A percentile compares a stretch with the other conserved stretches of the same genome.
phyloP scores from a whole-genome alignment of 2,113 vertebrate species.

The Sisor rabdophorus region DNA sequence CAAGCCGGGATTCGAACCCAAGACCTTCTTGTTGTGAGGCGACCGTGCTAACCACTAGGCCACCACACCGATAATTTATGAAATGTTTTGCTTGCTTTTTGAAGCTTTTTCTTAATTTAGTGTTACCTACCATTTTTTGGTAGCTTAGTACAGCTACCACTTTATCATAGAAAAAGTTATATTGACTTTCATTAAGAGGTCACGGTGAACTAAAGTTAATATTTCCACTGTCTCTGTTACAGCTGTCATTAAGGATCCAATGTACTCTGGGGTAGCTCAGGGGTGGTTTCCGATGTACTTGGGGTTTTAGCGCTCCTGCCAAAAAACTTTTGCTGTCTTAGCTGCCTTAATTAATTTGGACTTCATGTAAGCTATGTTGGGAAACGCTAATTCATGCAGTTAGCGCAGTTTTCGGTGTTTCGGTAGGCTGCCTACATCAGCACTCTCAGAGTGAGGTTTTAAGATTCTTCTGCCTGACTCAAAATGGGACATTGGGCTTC shows the following conservation, averaged over 20 bases:
- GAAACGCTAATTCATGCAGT: neutral
- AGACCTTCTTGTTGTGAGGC: no score
- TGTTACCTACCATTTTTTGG: neutral
- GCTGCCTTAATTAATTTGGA: slow-evolving; percentile 4
- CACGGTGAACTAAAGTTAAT: neutral
- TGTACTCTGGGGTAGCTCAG: slow-evolving; percentile 5
- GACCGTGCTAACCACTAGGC: no score
- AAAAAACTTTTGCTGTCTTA: slow-evolving; percentile 7
- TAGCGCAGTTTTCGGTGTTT: slow-evolving; percentile 17
- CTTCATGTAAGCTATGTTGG: neutral
- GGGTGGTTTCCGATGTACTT: slow-evolving; percentile 8
- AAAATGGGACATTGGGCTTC: slow-evolving; percentile 1
- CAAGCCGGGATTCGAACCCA: no score
- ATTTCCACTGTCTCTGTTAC: neutral
- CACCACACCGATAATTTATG: no score
- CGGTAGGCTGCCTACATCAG: neutral
- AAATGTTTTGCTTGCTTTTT: no score
- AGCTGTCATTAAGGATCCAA: neutral
- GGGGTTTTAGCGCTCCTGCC: slow-evolving; percentile 6
- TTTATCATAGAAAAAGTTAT: neutral
- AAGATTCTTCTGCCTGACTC: neutral
- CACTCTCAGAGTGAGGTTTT: slow-evolving; percentile 7
- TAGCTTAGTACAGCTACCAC: neutral
- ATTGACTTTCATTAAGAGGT: neutral
- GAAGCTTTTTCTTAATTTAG: no score